phyloP scores from a whole-genome alignment of 1,140 invertebrate genomes.

The Drosophila chauvacae region DNA sequence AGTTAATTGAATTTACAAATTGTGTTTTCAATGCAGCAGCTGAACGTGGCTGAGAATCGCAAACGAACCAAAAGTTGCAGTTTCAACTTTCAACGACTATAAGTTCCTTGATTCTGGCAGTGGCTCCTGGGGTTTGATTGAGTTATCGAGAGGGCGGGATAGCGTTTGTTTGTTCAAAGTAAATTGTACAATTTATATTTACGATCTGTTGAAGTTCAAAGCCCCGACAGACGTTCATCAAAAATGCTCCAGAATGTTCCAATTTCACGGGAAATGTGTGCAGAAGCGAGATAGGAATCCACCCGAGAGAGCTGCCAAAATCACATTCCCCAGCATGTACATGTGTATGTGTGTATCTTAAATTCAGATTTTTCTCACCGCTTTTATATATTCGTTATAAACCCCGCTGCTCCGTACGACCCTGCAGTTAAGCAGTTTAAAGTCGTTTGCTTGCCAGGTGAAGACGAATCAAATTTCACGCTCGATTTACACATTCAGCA shows the following conservation, averaged over 20 bases:
- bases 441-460: conserved; percentile 22
- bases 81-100: neutral
- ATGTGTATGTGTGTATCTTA: neutral
- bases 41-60: no score
- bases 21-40: conserved; percentile 26
- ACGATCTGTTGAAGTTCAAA: conserved; percentile 4
- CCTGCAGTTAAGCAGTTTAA: conserved; percentile 39
- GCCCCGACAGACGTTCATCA: conserved; percentile 7
- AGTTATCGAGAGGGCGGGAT: neutral
- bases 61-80: conserved; percentile 7
- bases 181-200: conserved; percentile 7
- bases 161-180: no score
- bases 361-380: conserved; percentile 21
- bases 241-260: conserved; percentile 4
- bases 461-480: conserved; percentile 59
- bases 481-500: conserved; percentile 57
- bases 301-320: conserved; percentile 20
- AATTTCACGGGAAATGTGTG: conserved; percentile 27
- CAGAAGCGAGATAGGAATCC: conserved; percentile 24
- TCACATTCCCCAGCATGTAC: conserved; percentile 20
- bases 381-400: conserved; percentile 10
- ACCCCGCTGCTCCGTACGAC: neutral
- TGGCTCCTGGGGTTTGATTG: conserved; percentile 11
- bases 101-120: conserved; percentile 1
- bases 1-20: conserved; percentile 72